These are phyloP conservation scores for Cynoglossus semilaevis DNA, from an alignment of 2,113 vertebrate genomes.

Conservation along the genomic window DNA sequence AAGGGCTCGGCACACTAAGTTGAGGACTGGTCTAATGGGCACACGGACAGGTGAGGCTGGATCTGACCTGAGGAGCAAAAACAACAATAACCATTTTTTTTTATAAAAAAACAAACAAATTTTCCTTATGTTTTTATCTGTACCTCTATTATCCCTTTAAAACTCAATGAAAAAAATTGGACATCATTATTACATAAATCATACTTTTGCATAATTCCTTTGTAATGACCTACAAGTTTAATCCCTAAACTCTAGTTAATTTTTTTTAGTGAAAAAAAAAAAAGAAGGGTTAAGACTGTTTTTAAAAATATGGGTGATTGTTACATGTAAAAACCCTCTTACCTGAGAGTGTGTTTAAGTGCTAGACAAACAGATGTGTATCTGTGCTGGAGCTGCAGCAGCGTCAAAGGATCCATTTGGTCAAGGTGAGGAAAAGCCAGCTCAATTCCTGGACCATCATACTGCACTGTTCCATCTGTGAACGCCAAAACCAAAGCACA, in stretches of 20 bases:
- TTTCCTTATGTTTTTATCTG: too few relatives aligned
- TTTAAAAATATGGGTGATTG: background rate
- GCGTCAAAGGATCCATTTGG: conserved; percentile 72
- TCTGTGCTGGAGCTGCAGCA: conserved; percentile 79
- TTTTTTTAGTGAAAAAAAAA: too few relatives aligned
- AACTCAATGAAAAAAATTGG: too few relatives aligned
- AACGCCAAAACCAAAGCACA: too few relatives aligned
- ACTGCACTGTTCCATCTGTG: conserved; percentile 73
- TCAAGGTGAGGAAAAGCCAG: conserved; percentile 73
- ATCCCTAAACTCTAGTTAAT: too few relatives aligned
- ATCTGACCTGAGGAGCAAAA: conserved; percentile 72
- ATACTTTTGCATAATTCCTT: too few relatives aligned
- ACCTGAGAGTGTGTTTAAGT: conserved; percentile 79
- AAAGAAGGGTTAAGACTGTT: background rate
- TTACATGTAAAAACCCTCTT: too few relatives aligned
- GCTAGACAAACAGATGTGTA: conserved; percentile 80
- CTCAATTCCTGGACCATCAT: conserved; percentile 80
- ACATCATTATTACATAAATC: too few relatives aligned
- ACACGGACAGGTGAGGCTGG: conserved; percentile 81
- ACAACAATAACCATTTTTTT: background rate
- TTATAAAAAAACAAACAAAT: too few relatives aligned
- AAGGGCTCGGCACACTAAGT: conserved; percentile 83
- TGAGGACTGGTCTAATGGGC: conserved; percentile 82
- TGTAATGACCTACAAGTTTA: too few relatives aligned
- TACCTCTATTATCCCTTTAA: too few relatives aligned